Conservation (phyloP, 35 echinoderm and acorn worm genomes). For the Ophiothrix spiculata region DNA sequence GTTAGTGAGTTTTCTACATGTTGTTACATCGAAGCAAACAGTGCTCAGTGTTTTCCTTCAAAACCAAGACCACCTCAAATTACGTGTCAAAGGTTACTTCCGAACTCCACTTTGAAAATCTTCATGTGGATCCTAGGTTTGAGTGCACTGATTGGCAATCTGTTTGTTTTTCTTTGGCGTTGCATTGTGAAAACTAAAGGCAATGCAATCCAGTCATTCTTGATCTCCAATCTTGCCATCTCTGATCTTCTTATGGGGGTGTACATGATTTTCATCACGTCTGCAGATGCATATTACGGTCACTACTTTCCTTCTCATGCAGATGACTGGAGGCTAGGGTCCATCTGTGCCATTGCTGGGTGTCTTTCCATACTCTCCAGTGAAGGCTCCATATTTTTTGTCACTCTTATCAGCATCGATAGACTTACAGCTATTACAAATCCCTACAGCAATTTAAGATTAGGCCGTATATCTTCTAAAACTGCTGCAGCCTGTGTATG, state of each 20-base stretch:
- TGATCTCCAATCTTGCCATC: constrained; percentile 16
- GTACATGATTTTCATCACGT: constrained; percentile 16
- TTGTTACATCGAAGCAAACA: constrained; percentile 4
- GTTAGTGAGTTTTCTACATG: not conserved
- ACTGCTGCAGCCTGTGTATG: not conserved
- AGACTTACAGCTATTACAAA: not conserved
- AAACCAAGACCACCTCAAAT: not conserved
- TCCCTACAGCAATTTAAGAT: not conserved
- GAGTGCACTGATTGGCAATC: constrained; percentile 42
- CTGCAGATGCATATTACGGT: constrained; percentile 12
- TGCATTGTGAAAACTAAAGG: not conserved
- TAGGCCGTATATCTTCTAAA: not conserved
- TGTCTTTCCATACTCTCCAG: constrained; percentile 26
- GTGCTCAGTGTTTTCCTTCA: constrained; percentile 1
- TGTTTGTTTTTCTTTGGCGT: constrained; percentile 46
- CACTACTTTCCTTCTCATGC: not conserved
- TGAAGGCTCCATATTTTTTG: constrained; percentile 23
- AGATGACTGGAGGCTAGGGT: not conserved
- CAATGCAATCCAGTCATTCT: not conserved
- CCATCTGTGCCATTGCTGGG: constrained; percentile 1
- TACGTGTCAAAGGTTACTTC: constrained; percentile 2
- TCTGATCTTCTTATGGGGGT: constrained; percentile 35
- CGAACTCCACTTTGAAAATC: not conserved
- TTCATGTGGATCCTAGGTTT: constrained; percentile 44
- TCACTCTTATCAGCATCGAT: constrained; percentile 14